These are phyloP conservation scores for Poecilia velifera DNA, from an alignment of 2,797 vertebrate genomes.

Conservation along the genomic window DNA sequence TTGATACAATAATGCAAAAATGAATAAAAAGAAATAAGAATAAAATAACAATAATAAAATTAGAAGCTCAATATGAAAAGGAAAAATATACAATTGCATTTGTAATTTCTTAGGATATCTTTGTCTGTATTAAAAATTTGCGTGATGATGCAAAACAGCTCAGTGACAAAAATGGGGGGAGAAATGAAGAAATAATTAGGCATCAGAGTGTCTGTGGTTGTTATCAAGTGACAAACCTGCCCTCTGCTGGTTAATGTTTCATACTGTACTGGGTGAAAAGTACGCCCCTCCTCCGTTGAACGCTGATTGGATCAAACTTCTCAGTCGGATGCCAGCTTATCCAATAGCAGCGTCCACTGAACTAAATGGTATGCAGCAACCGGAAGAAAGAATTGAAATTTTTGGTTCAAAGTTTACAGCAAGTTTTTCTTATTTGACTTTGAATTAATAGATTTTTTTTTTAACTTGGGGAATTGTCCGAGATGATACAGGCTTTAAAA, in stretches of 20 bases:
- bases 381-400: conserved; percentile 25
- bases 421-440: not conserved
- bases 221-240: not conserved
- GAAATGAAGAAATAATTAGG: not conserved
- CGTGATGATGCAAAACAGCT: not conserved
- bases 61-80: no score
- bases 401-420: rapidly evolving
- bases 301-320: conserved; percentile 36
- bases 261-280: conserved; percentile 14
- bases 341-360: conserved; percentile 29
- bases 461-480: not conserved
- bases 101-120: not conserved
- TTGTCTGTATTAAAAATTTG: not conserved
- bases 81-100: no score
- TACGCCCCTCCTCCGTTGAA: conserved; percentile 21
- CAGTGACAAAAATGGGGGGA: not conserved
- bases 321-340: not conserved
- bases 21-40: no score
- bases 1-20: no score
- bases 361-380: conserved; percentile 4
- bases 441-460: not conserved
- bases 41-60: no score
- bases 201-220: no score
- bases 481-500: conserved; percentile 71
- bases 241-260: conserved; percentile 13